Conservation (phyloP, 2,888 invertebrate species). For the Tanytarsus gracilentus region DNA sequence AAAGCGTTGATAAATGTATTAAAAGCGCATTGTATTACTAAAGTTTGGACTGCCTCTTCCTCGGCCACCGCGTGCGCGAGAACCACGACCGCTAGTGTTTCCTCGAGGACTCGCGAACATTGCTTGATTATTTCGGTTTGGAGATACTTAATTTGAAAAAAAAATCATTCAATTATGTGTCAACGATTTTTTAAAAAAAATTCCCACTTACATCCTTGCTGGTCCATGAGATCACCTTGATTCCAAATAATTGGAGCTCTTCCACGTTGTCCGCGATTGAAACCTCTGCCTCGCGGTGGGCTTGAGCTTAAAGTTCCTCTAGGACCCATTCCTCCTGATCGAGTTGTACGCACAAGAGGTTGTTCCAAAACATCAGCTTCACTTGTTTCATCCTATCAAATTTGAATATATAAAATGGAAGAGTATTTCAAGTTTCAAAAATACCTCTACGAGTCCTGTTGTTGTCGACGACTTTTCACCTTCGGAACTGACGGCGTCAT, state of each 20-base stretch:
- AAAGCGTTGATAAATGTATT: no score
- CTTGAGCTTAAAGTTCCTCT: constrained; percentile 32
- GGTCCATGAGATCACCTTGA: not conserved
- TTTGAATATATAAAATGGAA: not conserved
- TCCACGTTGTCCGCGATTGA: not conserved
- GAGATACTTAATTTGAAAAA: no score
- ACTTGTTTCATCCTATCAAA: constrained; percentile 35
- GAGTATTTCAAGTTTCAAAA: not conserved
- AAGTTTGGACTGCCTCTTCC: no score
- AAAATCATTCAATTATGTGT: no score
- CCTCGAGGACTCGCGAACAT: no score
- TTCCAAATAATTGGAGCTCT: constrained; percentile 18
- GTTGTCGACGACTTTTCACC: constrained; percentile 52
- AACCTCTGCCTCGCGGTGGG: constrained; percentile 28
- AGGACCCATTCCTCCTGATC: constrained; percentile 34
- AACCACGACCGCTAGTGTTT: no score
- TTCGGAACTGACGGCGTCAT: constrained; percentile 51
- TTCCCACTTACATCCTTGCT: no score
- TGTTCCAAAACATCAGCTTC: constrained; percentile 31
- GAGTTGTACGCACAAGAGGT: constrained; percentile 28
- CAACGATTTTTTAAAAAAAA: no score
- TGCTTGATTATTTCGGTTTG: no score
- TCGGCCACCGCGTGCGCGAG: no score
- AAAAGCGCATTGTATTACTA: no score
- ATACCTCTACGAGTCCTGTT: constrained; percentile 42